A percentile compares a stretch with the other conserved stretches of the same genome.
Evolutionary conservation across 2,113 vertebrate species (phyloP).

Genomic region (Regulus satrapa): DNA sequence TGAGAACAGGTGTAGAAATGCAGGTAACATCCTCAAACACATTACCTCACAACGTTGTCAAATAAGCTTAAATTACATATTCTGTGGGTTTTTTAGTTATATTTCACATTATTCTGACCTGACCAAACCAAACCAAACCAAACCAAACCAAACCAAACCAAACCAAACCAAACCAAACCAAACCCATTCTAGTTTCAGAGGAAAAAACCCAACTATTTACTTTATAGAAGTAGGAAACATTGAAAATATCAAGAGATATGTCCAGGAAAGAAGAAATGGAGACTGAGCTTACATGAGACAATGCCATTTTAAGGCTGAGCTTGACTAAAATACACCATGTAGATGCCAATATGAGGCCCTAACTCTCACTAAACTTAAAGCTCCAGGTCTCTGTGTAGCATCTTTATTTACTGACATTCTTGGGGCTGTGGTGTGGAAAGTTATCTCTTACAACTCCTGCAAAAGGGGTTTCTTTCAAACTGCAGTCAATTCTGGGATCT

Average conservation of each 20-base stretch:
- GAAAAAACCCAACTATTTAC: neutral
- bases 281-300: neutral
- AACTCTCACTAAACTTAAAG: neutral
- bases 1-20: neutral
- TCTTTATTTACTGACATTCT: neutral
- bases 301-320: neutral
- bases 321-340: neutral
- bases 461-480: neutral
- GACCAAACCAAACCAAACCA: neutral
- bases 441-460: neutral
- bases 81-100: neutral
- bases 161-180: neutral
- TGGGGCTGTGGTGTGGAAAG: neutral
- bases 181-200: too few species aligned
- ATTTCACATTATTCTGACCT: neutral
- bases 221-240: neutral
- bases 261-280: neutral
- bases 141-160: neutral
- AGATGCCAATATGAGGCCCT: neutral
- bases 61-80: neutral
- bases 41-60: neutral
- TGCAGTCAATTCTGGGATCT: neutral
- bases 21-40: neutral
- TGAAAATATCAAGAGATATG: neutral
- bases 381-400: neutral